Evolutionary conservation across 2,113 vertebrate species (phyloP).

Genomic region (Brachypteracias leptosomus): DNA sequence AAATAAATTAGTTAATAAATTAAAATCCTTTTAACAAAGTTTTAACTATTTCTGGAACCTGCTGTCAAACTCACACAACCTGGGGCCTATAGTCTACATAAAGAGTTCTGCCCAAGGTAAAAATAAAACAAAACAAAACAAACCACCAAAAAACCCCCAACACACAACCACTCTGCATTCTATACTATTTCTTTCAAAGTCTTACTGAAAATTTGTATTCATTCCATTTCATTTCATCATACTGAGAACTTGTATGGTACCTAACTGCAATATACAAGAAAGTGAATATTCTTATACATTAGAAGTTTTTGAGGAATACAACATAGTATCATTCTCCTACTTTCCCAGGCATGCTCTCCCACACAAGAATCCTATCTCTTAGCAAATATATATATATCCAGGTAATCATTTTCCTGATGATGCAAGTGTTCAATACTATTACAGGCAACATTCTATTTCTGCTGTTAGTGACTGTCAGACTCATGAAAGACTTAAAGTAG

Average conservation of each 20-base stretch:
- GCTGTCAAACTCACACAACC: background rate
- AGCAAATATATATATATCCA: background rate
- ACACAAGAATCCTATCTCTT: background rate
- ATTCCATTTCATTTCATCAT: background rate
- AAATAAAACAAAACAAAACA: background rate
- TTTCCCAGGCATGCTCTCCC: background rate
- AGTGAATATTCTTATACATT: background rate
- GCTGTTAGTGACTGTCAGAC: background rate
- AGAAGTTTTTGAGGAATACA: background rate
- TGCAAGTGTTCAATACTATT: background rate
- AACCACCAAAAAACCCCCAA: too few species aligned
- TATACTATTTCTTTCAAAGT: background rate
- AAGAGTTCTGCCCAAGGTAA: background rate
- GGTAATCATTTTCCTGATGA: background rate
- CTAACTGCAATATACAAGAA: background rate
- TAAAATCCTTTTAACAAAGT: background rate
- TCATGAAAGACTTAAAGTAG: background rate
- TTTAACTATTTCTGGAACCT: background rate
- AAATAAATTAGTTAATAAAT: background rate
- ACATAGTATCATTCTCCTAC: background rate
- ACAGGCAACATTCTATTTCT: background rate
- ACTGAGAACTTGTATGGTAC: background rate
- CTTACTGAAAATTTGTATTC: background rate
- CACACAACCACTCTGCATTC: background rate
- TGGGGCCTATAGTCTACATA: background rate